phyloP scores from a whole-genome alignment of 1,140 invertebrate species.

The Drosophila pseudoananassae region DNA sequence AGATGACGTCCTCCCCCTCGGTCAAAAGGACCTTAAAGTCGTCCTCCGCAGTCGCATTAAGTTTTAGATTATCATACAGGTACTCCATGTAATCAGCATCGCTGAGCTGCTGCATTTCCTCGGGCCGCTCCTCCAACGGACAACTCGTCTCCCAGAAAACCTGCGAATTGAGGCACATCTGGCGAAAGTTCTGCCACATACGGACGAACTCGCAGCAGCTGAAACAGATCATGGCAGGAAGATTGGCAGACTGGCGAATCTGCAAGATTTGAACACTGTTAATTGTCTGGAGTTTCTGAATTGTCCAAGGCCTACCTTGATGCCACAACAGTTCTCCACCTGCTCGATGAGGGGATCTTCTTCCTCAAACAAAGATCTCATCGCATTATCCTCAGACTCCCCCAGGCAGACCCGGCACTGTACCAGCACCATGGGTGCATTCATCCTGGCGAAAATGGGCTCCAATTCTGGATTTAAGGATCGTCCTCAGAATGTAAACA shows the following conservation, averaged over 20 bases:
- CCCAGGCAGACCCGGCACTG: constrained; percentile 70
- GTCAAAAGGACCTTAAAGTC: background rate
- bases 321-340: constrained; percentile 67
- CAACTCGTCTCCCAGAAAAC: constrained; percentile 55
- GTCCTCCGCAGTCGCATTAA: background rate
- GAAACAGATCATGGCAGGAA: constrained; percentile 56
- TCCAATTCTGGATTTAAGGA: background rate
- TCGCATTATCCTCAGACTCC: constrained; percentile 44
- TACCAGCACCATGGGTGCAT: constrained; percentile 18
- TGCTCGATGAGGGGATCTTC: constrained; percentile 20
- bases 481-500: constrained; percentile 10
- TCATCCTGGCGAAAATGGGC: constrained; percentile 15
- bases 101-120: constrained; percentile 29
- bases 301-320: constrained; percentile 41
- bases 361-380: constrained; percentile 55
- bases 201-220: constrained; percentile 59
- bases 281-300: background rate
- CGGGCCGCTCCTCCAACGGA: constrained; percentile 11
- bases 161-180: constrained; percentile 74
- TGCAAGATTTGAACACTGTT: background rate
- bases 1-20: background rate
- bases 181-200: constrained; percentile 70
- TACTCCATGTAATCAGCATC: constrained; percentile 49
- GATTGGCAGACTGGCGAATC: constrained; percentile 38
- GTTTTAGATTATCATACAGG: constrained; percentile 41